Evolutionary conservation across 2,888 invertebrate genomes (phyloP).

Genomic region (Cremastobaeus sp.): DNA sequence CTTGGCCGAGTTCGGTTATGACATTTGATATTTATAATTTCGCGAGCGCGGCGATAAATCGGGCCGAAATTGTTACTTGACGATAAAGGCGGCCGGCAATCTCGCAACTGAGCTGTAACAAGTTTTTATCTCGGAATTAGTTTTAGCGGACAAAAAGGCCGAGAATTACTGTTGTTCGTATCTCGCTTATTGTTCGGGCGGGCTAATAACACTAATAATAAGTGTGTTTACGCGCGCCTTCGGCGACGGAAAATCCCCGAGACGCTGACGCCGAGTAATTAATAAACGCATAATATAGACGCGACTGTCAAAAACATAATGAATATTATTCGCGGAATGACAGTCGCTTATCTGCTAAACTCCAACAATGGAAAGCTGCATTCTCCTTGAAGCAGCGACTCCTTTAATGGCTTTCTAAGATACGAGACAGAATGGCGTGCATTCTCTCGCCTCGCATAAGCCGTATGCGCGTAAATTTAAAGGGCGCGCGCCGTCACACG

Average conservation of each 20-base stretch:
- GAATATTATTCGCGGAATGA: slow-evolving; percentile 53
- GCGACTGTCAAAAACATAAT: slow-evolving; percentile 53
- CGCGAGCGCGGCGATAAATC: slow-evolving; percentile 13
- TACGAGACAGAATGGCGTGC: slow-evolving; percentile 66
- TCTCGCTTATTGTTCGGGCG: slow-evolving; percentile 30
- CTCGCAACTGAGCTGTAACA: too few relatives aligned
- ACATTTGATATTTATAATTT: slow-evolving; percentile 30
- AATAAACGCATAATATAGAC: slow-evolving; percentile 49
- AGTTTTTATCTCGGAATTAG: too few relatives aligned
- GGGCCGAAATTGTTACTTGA: too few relatives aligned
- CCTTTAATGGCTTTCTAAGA: slow-evolving; percentile 68
- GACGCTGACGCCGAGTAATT: too few relatives aligned
- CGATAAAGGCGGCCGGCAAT: too few relatives aligned
- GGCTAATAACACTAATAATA: slow-evolving; percentile 16
- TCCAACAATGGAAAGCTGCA: slow-evolving; percentile 55
- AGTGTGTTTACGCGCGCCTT: background rate
- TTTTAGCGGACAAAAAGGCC: background rate
- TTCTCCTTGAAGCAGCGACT: slow-evolving; percentile 52
- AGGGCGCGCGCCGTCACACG: slow-evolving; percentile 58
- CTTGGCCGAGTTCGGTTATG: slow-evolving; percentile 8
- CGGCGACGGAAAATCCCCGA: slow-evolving; percentile 19
- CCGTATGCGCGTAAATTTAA: slow-evolving; percentile 58
- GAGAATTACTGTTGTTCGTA: slow-evolving; percentile 21
- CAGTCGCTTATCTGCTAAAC: slow-evolving; percentile 53
- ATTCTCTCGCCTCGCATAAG: slow-evolving; percentile 56